Percentiles rank a stretch among this genome's conserved stretches.
phyloP scores from a whole-genome alignment of 2,113 vertebrate species.

The Equus przewalskii region DNA sequence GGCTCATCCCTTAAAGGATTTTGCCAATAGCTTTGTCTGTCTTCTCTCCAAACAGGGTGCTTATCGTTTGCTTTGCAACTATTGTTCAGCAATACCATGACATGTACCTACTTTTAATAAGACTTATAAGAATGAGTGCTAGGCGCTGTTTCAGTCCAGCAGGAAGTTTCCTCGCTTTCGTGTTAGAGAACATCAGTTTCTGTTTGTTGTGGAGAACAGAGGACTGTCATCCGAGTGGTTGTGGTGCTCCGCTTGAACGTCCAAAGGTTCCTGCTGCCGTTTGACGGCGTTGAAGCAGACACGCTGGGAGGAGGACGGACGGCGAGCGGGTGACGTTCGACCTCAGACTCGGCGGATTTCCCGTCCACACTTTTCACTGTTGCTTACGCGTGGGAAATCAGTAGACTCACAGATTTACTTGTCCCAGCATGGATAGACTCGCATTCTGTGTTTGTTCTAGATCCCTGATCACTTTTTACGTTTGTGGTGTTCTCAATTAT shows the following conservation, averaged over 20 bases:
- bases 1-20: not conserved
- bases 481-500: slow-evolving; percentile 15
- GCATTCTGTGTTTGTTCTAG: not conserved
- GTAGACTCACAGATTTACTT: not conserved
- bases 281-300: not conserved
- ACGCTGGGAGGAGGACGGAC: too few relatives aligned
- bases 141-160: not conserved
- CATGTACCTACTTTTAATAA: slow-evolving; percentile 3
- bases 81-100: not conserved
- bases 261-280: not conserved
- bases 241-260: not conserved
- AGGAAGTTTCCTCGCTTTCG: slow-evolving; percentile 20
- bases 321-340: too few relatives aligned
- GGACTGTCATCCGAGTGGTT: not conserved
- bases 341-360: not conserved
- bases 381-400: not conserved
- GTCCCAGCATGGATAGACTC: not conserved
- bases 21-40: not conserved
- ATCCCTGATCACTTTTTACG: not conserved
- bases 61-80: slow-evolving; percentile 48
- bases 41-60: slow-evolving; percentile 19
- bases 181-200: not conserved
- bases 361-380: not conserved
- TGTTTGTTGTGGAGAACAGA: slow-evolving; percentile 22
- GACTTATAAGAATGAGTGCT: not conserved